Evolutionary conservation across 2,113 vertebrate genomes (phyloP).

Genomic region (Circaetus gallicus): DNA sequence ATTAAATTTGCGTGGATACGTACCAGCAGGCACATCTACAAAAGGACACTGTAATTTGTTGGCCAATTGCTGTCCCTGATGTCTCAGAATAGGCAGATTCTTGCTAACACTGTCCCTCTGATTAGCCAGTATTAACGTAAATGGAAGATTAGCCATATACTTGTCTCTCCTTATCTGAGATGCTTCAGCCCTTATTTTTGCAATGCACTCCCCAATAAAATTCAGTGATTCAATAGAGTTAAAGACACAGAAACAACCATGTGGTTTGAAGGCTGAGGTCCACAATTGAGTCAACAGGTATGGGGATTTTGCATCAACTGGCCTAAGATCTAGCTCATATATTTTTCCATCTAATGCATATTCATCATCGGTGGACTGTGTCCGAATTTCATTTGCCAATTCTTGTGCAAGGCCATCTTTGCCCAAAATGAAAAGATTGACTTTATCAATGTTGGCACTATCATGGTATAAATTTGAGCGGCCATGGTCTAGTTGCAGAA

Average conservation of each 20-base stretch:
- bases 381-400: constrained; percentile 94
- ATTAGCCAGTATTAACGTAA: constrained; percentile 94
- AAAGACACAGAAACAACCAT: constrained; percentile 97
- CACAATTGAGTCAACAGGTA: constrained; percentile 90
- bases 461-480: constrained; percentile 91
- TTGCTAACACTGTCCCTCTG: constrained; percentile 92
- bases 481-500: constrained; percentile 89
- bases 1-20: constrained; percentile 94
- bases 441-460: constrained; percentile 93
- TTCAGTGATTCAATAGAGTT: constrained; percentile 95
- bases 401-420: constrained; percentile 96
- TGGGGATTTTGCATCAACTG: constrained; percentile 91
- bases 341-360: constrained; percentile 98
- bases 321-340: constrained; percentile 93
- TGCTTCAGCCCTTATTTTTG: constrained; percentile 91
- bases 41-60: constrained; percentile 98
- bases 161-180: constrained; percentile 89
- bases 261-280: constrained; percentile 91
- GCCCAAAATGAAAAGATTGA: constrained; percentile 95
- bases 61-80: constrained; percentile 96
- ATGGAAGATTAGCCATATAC: constrained; percentile 88
- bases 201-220: constrained; percentile 93
- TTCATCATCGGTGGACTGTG: constrained; percentile 96
- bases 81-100: constrained; percentile 93
- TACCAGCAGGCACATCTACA: constrained; percentile 90